Evolutionary conservation across 2,113 vertebrate genomes (phyloP).

Genomic region (Panthera tigris): DNA sequence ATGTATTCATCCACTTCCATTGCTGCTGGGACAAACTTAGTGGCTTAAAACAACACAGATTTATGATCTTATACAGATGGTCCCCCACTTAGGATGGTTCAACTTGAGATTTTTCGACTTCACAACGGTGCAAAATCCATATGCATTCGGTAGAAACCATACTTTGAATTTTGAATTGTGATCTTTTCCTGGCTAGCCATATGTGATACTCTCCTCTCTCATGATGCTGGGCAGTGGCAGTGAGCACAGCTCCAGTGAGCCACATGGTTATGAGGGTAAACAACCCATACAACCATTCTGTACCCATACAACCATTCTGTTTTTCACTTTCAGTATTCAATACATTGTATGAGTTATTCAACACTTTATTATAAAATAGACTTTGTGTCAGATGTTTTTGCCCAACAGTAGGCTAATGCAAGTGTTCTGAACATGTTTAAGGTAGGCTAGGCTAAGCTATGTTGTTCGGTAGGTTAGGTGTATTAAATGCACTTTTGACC

Average conservation of each 20-base stretch:
- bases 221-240: neutral
- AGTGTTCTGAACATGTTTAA: neutral
- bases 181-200: neutral
- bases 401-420: neutral
- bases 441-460: neutral
- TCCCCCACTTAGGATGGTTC: neutral
- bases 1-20: neutral
- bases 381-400: neutral
- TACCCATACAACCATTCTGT: neutral
- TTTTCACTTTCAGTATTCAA: neutral
- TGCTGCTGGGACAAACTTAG: neutral
- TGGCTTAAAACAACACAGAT: neutral
- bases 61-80: neutral
- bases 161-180: neutral
- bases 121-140: neutral
- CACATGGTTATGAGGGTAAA: neutral
- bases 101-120: neutral
- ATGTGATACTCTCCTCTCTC: neutral
- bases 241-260: neutral
- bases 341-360: neutral
- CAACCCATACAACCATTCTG: neutral
- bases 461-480: neutral
- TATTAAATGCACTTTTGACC: neutral
- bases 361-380: neutral
- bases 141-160: neutral